phyloP scores from a whole-genome alignment of 2,797 vertebrate genomes.

The Lepus townsendii region DNA sequence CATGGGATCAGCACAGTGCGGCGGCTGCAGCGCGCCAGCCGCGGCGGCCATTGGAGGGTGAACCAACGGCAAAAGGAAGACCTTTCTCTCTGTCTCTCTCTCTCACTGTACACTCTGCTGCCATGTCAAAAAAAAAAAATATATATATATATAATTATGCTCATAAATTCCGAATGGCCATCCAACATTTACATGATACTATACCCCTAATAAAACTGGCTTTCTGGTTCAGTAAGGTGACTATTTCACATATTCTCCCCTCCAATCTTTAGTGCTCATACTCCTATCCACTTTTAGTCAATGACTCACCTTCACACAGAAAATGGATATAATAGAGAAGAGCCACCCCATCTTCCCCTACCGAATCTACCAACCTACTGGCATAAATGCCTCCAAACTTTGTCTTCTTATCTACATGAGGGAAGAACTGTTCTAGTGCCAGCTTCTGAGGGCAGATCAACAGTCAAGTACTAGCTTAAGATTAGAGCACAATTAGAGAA shows the following conservation, averaged over 20 bases:
- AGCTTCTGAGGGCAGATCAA: neutral
- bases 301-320: neutral
- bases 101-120: too few species aligned
- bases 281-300: neutral
- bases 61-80: too few species aligned
- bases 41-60: too few species aligned
- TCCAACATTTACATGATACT: slow-evolving; percentile 31
- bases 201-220: neutral
- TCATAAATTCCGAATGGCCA: slow-evolving; percentile 32
- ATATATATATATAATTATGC: too few species aligned
- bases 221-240: slow-evolving; percentile 46
- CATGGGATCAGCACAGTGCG: too few species aligned
- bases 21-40: too few species aligned
- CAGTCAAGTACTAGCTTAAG: too few species aligned
- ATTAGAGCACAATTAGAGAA: neutral
- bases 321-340: slow-evolving; percentile 23
- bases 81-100: too few species aligned
- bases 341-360: neutral
- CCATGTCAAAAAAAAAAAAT: too few species aligned
- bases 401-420: neutral
- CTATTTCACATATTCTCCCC: neutral
- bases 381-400: neutral
- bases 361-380: neutral
- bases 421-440: slow-evolving; percentile 1
- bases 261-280: neutral